A percentile compares a stretch with the other conserved stretches of the same genome.
Conservation (phyloP, 2,797 vertebrate genomes). For the Corythornis leucogaster region DNA sequence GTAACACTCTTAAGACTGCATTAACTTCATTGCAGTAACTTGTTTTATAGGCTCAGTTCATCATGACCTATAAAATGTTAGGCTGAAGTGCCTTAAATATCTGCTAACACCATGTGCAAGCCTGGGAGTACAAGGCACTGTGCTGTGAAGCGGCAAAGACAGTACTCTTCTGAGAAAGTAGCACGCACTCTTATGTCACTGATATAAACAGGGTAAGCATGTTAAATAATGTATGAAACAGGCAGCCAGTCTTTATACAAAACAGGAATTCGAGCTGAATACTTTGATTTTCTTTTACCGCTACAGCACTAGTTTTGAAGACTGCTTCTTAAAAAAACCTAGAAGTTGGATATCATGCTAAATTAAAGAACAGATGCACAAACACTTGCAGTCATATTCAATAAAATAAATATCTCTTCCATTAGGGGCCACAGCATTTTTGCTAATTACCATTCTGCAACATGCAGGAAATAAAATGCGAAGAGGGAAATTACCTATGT, state of each 20-base stretch:
- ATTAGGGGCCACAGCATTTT: neutral
- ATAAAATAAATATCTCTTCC: neutral
- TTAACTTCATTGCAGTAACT: constrained; percentile 76
- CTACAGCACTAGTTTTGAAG: neutral
- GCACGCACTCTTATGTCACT: constrained; percentile 82
- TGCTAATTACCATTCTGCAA: constrained; percentile 15
- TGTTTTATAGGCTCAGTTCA: constrained; percentile 81
- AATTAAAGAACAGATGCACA: neutral
- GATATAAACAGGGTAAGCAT: constrained; percentile 86
- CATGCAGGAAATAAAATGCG: constrained; percentile 3
- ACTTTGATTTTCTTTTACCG: neutral
- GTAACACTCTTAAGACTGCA: constrained; percentile 54
- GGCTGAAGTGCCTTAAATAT: constrained; percentile 88
- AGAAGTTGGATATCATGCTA: neutral
- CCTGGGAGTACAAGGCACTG: constrained; percentile 79
- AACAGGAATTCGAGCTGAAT: neutral
- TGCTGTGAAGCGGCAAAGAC: constrained; percentile 83
- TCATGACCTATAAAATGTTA: constrained; percentile 87
- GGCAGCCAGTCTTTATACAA: constrained; percentile 51
- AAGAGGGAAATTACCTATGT: constrained; percentile 2
- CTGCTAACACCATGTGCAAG: constrained; percentile 79
- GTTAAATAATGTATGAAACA: constrained; percentile 79
- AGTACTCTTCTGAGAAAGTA: constrained; percentile 81
- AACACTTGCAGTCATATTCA: neutral
- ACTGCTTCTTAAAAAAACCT: neutral